Base-by-base conservation (phyloP, 1,140 invertebrate genomes). In the Leptopilina boulardi region DNA sequence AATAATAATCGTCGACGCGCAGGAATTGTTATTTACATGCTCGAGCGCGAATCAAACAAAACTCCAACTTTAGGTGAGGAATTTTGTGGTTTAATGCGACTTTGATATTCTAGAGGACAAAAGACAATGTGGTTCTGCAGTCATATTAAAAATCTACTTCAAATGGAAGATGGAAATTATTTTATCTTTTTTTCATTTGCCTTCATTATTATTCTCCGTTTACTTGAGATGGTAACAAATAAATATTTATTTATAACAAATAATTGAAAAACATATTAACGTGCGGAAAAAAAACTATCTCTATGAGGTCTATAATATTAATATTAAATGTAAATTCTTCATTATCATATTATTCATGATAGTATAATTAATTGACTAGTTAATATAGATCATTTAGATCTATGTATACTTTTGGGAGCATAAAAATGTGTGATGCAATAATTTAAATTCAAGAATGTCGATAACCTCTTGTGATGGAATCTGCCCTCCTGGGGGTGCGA, bases 381-480 rank as follows among this genome's bases (percentile, higher is more conserved):
- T n/a, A n/a, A n/a, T n/a, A n/a, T n/a, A n/a, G n/a, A n/a, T n/a
- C n/a, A n/a, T n/a, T n/a, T n/a, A n/a, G n/a, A n/a, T n/a, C n/a
- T n/a, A n/a, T n/a, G n/a, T n/a, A n/a, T n/a, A n/a, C n/a, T n/a
- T n/a, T n/a, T n/a, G n/a, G n/a, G n/a, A n/a, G n/a, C n/a, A n/a
- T n/a, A n/a, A n/a, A n/a, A n/a, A n/a, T n/a, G n/a, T n/a, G n/a
- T n/a, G n/a, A n/a, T 66, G 23, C 15, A 66, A 26, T 26, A 66
- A 26, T 66, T 30, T 66, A 15, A 34, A 66, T 66, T 34, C 23
- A 66, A n/a, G 59, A n/a, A n/a, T 66, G 54, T 82, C 83, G 82
- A 85, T 85, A 82, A 82, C 78, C 80, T 76, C 41, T 42, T 38
- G 0, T 71, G 77, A 83, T 80, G 82, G 81, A 84, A 85, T 85